A percentile compares a stretch with the other conserved stretches of the same genome.
Evolutionary conservation across 2,797 vertebrate species (phyloP).

Genomic region (Capromys pilorides): DNA sequence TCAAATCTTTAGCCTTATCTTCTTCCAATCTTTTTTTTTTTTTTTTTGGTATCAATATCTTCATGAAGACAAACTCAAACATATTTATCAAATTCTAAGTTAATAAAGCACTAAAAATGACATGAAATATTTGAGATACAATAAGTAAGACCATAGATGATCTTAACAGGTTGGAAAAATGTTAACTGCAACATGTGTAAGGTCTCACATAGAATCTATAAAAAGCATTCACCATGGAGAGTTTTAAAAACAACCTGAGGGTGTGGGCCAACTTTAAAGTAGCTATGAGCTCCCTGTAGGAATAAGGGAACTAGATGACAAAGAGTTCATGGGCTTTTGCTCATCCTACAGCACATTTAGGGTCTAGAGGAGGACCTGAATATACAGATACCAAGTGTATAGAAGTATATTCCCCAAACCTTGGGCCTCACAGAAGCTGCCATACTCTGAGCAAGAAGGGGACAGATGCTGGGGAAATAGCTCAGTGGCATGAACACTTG

Average conservation of each 20-base stretch:
- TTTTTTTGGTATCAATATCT: not conserved
- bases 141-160: not conserved
- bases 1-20: constrained; percentile 41
- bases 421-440: not conserved
- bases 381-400: not conserved
- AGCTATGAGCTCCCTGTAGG: not conserved
- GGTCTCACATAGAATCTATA: not conserved
- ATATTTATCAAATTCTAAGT: constrained; percentile 34
- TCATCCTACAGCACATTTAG: not conserved
- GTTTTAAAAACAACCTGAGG: constrained; percentile 10
- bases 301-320: not conserved
- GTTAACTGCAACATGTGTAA: not conserved
- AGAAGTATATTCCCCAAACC: not conserved
- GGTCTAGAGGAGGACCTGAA: not conserved
- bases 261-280: not conserved
- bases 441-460: not conserved
- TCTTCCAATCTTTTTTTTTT: not conserved
- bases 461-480: not conserved
- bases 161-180: not conserved
- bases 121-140: constrained; percentile 36
- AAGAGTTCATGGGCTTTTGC: not conserved
- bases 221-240: not conserved
- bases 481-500: too few relatives aligned
- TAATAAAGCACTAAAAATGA: constrained; percentile 41
- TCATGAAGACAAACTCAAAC: constrained; percentile 38